phyloP scores from a whole-genome alignment of 1,140 invertebrate genomes.

The Drosophila lini region DNA sequence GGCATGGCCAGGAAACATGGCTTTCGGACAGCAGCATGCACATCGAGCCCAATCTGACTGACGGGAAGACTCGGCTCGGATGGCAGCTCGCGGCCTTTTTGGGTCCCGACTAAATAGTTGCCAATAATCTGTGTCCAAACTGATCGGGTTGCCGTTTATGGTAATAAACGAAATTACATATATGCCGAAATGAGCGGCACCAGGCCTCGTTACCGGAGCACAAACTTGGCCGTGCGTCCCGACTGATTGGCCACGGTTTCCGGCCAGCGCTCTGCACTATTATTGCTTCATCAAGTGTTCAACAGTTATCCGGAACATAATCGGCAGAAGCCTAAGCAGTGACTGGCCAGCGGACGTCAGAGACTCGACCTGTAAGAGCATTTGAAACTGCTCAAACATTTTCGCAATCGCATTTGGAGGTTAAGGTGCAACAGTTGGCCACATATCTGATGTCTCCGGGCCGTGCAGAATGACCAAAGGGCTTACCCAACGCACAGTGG shows the following conservation, averaged over 20 bases:
- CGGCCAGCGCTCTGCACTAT: slow-evolving; percentile 65
- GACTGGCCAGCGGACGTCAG: slow-evolving; percentile 25
- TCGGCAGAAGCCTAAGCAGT: slow-evolving; percentile 58
- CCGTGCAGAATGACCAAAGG: not conserved
- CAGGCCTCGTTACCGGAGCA: slow-evolving; percentile 64
- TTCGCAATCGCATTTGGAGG: slow-evolving; percentile 78
- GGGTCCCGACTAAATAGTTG: slow-evolving; percentile 68
- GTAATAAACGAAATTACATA: slow-evolving; percentile 79
- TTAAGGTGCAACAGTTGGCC: slow-evolving; percentile 70
- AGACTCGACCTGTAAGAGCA: slow-evolving; percentile 53
- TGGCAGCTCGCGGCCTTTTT: slow-evolving; percentile 64
- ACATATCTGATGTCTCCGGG: slow-evolving; percentile 54
- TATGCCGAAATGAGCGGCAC: slow-evolving; percentile 57
- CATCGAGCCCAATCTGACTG: slow-evolving; percentile 37
- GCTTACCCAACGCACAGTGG: slow-evolving; percentile 6
- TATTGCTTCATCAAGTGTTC: slow-evolving; percentile 68
- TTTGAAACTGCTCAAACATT: slow-evolving; percentile 77
- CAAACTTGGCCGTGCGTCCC: slow-evolving; percentile 68
- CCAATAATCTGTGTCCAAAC: slow-evolving; percentile 82
- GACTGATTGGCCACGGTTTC: slow-evolving; percentile 59
- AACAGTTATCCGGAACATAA: slow-evolving; percentile 11
- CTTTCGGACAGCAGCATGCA: slow-evolving; percentile 62
- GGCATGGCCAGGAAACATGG: slow-evolving; percentile 59
- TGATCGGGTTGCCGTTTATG: slow-evolving; percentile 79
- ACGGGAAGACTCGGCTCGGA: slow-evolving; percentile 59